phyloP scores from a whole-genome alignment of 2,113 vertebrate species.

The Triplophysa dalaica region DNA sequence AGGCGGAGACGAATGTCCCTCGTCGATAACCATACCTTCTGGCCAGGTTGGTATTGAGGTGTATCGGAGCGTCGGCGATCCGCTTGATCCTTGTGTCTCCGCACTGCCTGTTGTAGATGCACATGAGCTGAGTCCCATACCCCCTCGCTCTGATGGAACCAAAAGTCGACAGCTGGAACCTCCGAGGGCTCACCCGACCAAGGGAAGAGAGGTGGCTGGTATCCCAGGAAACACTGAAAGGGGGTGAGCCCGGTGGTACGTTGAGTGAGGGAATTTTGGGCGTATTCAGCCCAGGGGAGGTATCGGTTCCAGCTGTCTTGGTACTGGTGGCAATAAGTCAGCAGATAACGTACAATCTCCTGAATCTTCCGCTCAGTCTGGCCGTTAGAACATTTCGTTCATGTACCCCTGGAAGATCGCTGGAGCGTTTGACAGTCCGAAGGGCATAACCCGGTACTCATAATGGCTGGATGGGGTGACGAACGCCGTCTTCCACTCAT shows the following conservation, averaged over 20 bases:
- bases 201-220: background rate
- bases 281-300: background rate
- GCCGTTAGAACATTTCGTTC: background rate
- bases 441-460: too few species aligned
- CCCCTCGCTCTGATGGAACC: too few species aligned
- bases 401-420: too few species aligned
- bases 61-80: background rate
- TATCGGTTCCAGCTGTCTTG: too few species aligned
- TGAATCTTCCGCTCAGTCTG: too few species aligned
- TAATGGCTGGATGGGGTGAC: too few species aligned
- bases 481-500: too few species aligned
- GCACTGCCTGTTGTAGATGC: background rate
- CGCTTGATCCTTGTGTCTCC: background rate
- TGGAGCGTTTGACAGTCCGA: too few species aligned
- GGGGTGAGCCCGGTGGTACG: background rate
- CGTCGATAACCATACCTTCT: background rate
- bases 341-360: too few species aligned
- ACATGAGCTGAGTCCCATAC: background rate
- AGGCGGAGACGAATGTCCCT: background rate
- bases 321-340: too few species aligned
- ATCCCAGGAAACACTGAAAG: background rate
- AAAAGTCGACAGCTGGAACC: background rate
- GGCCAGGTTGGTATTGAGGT: background rate
- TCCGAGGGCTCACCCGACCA: background rate
- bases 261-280: background rate